Base-by-base conservation (phyloP, 2,113 vertebrate species). In the Papio anubis region DNA sequence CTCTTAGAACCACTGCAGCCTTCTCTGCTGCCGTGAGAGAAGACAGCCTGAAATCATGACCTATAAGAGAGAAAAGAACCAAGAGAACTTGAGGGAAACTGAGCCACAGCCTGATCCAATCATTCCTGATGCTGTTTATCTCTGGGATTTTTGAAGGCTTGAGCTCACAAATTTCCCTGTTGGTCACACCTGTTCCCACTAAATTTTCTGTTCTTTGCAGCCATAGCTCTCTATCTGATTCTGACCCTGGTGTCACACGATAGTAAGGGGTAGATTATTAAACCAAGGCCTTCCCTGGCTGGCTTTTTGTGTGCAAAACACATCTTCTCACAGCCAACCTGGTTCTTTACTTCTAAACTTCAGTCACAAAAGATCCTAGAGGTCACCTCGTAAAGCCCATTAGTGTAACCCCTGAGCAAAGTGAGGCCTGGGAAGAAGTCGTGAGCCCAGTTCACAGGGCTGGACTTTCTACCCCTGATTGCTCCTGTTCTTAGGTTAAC, bases 381-480 rank as follows among this genome's bases (percentile, higher is more conserved):
- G 38, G 32, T 84, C 48, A 35, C 1, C 11, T 11, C 8, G 21
- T 8, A 40, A 14, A 70, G 21, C 17, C 10, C 35, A 7, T 52
- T 52, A 50, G 4, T 38, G 66, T 38, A 52, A 72, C 13, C 35
- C 0, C 0, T 1, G 18, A 8, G 40, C 50, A 50, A 75, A 78
- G 59, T 5, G 20, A 83, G 43, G 40, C 50, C 20, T 0, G 0
- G 57, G 14, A 23, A 78, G 81, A 75, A 35, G 8, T 11, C 20
- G 14, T 2, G 3, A 43, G 27, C 35, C 82, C 8, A 0, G 43
- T 4, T 64, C 32, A 38, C 40, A 40, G 35, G 38, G 18, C 52
- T 50, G 21, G 43, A 23, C 40, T n/a, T 27, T 40, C 38, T 25
- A 9, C 5, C 0, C 4, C 27, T 0, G 18, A 27, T 16, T 9